Evolutionary conservation across 2,888 invertebrate species (phyloP), one percentile per base, ranked within the genome.

Genomic region (Apamea sordens): DNA sequence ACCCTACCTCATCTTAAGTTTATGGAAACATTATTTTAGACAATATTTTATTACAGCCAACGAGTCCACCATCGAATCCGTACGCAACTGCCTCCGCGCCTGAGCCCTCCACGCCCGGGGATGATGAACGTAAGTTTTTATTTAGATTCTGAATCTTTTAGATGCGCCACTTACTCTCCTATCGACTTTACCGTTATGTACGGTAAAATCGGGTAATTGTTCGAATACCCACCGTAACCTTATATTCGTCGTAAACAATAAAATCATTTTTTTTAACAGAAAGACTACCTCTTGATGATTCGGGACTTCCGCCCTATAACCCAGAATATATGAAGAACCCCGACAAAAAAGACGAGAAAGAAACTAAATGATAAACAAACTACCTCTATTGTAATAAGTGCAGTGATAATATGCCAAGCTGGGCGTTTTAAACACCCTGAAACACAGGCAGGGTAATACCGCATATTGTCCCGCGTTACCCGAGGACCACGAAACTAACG

Each of bases 81-180:
- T 95, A 89, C 79, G 90, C 91, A 0, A 76, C 91, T 0, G 94
- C 95, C 1, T 94, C 92, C 32, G 95, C 95, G 0, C 95, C 95
- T 0, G 91, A 79, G 18, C 92, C 94, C 0, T 83, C 90, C 0
- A 93, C 94, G 0, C 94, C 94, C 0, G 92, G 89, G 61, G 77
- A 47, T 13, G 91, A 90, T 65, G 83, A 79, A 56, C 86, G 92
- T 91, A 80, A 90, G 92, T 86, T 11, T 36, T 24, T 36, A 64
- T 36, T 36, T 36, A 2, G 32, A 8, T 63, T 32, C 63, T 32
- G 10, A 32, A 63, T 32, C 32, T 21, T 63, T 32, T 32, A 63
- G 63, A 63, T 32, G 32, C 32, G 3, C 32, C 10, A 21, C 63
- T 0, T 18, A 8, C 32, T 28, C 6, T 61, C 15, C n/a, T 28